phyloP scores from a whole-genome alignment of 2,888 invertebrate species.

The Eurytoma adleriae region DNA sequence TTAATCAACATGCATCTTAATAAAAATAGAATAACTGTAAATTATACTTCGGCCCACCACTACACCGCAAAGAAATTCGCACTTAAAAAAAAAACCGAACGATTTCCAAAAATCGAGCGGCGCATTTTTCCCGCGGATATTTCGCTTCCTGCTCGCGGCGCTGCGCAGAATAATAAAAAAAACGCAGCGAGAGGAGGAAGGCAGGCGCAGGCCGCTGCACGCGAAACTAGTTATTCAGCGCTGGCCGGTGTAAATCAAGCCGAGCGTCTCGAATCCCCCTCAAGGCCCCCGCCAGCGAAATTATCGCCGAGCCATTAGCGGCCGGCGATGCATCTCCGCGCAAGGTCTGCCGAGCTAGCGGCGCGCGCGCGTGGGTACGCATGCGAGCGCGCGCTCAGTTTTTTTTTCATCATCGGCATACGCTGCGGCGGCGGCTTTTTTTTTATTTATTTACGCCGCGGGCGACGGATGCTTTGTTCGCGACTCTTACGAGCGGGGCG shows the following conservation, averaged over 20 bases:
- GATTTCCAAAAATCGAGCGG: not conserved
- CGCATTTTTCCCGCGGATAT: not conserved
- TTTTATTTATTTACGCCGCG: no score
- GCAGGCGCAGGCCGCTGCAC: not conserved
- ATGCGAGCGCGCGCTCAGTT: no score
- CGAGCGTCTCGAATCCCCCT: slow-evolving; percentile 36
- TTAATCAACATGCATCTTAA: not conserved
- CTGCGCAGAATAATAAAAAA: not conserved
- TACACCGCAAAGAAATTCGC: not conserved
- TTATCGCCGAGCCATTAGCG: slow-evolving; percentile 44
- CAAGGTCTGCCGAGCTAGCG: not conserved
- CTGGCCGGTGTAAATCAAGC: slow-evolving; percentile 28
- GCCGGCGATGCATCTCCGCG: slow-evolving; percentile 36
- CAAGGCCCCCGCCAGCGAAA: slow-evolving; percentile 44
- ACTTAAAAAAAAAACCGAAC: not conserved
- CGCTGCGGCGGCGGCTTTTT: no score
- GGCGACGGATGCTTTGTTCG: no score
- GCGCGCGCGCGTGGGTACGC: no score
- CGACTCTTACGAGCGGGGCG: no score
- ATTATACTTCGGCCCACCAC: not conserved
- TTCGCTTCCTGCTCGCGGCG: slow-evolving; percentile 32
- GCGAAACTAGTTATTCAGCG: slow-evolving; percentile 21
- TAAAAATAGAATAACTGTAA: not conserved
- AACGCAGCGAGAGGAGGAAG: not conserved
- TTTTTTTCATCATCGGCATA: no score